These are phyloP conservation scores for Shargacucullia verbasci DNA, from an alignment of 2,888 invertebrate species.

Conservation along the genomic window DNA sequence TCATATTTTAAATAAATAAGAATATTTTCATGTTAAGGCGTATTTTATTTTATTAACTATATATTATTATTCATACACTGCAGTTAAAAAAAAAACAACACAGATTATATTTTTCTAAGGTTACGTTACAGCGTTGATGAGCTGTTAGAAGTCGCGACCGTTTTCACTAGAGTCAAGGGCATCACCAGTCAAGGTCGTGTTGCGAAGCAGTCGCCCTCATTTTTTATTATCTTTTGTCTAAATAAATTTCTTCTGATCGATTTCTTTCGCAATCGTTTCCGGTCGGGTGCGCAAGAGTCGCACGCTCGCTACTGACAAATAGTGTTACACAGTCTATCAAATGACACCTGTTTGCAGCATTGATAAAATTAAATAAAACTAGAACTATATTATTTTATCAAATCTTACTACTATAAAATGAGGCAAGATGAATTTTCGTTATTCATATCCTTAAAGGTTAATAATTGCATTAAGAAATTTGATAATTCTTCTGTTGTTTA, in stretches of 20 bases:
- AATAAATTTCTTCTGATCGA: constrained; percentile 78
- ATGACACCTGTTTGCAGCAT: constrained; percentile 44
- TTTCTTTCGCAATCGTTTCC: constrained; percentile 82
- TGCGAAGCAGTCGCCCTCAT: constrained; percentile 81
- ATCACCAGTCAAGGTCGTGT: constrained; percentile 81
- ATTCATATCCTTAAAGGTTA: too few relatives aligned
- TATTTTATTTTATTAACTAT: not conserved
- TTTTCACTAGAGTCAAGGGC: constrained; percentile 87
- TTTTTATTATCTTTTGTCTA: constrained; percentile 79
- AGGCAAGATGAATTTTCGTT: constrained; percentile 5
- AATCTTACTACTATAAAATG: not conserved
- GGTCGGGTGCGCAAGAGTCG: constrained; percentile 73
- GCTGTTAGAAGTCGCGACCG: constrained; percentile 58
- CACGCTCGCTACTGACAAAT: constrained; percentile 47
- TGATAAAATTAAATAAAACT: constrained; percentile 44
- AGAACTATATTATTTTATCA: constrained; percentile 26
- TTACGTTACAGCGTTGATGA: constrained; percentile 52
- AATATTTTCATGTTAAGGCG: not conserved
- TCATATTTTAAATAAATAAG: not conserved
- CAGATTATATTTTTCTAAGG: constrained; percentile 21
- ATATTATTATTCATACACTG: not conserved
- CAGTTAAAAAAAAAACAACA: constrained; percentile 2
- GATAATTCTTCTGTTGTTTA: not conserved
- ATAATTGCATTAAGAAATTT: not conserved
- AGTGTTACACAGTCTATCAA: constrained; percentile 52